Evolutionary conservation across 2,797 vertebrate genomes (phyloP).

Genomic region (Apogon talboti): DNA sequence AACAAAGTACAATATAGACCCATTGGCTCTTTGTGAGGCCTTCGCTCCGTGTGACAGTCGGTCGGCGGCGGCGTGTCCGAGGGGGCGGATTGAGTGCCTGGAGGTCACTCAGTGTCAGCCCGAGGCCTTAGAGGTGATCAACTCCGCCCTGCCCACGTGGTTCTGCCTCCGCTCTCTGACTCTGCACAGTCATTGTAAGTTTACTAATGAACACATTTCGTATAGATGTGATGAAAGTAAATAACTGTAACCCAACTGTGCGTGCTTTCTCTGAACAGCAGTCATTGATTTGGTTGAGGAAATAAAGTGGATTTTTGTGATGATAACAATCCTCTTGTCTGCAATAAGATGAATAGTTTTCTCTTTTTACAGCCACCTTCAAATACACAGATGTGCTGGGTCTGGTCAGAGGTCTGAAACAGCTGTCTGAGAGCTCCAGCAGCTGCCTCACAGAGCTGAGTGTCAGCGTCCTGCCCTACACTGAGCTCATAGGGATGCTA

Average conservation of each 20-base stretch:
- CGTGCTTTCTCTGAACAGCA: no score
- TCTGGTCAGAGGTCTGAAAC: slow-evolving; percentile 66
- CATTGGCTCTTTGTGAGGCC: slow-evolving; percentile 51
- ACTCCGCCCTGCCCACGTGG: slow-evolving; percentile 70
- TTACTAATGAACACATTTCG: background rate
- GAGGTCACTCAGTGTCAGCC: slow-evolving; percentile 60
- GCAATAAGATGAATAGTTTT: background rate
- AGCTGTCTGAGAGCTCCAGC: slow-evolving; percentile 57
- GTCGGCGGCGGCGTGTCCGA: slow-evolving; percentile 44
- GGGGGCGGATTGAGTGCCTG: slow-evolving; percentile 68
- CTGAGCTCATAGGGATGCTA: slow-evolving; percentile 46
- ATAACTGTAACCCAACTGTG: no score
- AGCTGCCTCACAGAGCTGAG: slow-evolving; percentile 67
- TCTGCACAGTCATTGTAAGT: slow-evolving; percentile 76
- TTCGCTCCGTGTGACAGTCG: slow-evolving; percentile 40
- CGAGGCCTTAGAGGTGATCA: slow-evolving; percentile 53
- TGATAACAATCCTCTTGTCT: no score
- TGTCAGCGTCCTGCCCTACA: slow-evolving; percentile 56
- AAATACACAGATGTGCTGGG: slow-evolving; percentile 43
- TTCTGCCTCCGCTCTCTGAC: slow-evolving; percentile 73
- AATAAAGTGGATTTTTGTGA: no score
- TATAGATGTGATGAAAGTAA: background rate
- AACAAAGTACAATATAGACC: slow-evolving; percentile 9
- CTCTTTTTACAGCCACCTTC: slow-evolving; percentile 58
- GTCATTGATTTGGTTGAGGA: no score